Conservation (phyloP, 2,888 invertebrate genomes). For the Drosophila incognita region DNA sequence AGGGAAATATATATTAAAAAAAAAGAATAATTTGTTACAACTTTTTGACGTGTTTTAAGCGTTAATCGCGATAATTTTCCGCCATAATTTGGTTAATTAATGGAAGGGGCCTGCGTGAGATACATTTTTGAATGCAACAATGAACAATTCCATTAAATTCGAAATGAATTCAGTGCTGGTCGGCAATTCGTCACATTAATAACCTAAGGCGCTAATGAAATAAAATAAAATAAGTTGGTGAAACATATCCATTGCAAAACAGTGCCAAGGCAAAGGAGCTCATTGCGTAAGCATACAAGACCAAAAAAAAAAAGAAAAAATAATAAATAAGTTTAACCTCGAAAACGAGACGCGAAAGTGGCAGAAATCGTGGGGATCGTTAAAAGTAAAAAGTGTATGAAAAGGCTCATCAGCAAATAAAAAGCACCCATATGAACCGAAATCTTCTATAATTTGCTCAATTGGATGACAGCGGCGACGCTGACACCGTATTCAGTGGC, state of each 20-base stretch:
- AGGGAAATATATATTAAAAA: not conserved
- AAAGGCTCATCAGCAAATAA: constrained; percentile 64
- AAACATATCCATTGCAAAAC: constrained; percentile 1
- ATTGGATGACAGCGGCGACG: constrained; percentile 69
- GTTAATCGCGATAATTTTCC: constrained; percentile 32
- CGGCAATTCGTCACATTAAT: not conserved
- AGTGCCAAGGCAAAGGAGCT: constrained; percentile 47
- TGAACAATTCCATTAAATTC: constrained; percentile 3
- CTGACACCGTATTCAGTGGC: constrained; percentile 21
- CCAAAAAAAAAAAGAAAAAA: not conserved
- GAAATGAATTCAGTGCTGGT: constrained; percentile 12
- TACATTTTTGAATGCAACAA: constrained; percentile 33
- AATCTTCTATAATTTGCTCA: constrained; percentile 81
- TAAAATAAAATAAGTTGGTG: not conserved
- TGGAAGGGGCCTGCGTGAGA: constrained; percentile 55
- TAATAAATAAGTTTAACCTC: constrained; percentile 42
- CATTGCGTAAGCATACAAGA: constrained; percentile 42
- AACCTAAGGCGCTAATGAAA: not conserved
- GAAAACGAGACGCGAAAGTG: constrained; percentile 34
- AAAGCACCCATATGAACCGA: constrained; percentile 48
- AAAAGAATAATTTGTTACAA: constrained; percentile 14
- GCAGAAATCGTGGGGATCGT: constrained; percentile 14
- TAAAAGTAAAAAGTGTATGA: constrained; percentile 33
- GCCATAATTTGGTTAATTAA: constrained; percentile 29
- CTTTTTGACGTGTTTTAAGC: constrained; percentile 36